Evolutionary conservation across 1,140 invertebrate genomes (phyloP).

Genomic region (Cephus cinctus): DNA sequence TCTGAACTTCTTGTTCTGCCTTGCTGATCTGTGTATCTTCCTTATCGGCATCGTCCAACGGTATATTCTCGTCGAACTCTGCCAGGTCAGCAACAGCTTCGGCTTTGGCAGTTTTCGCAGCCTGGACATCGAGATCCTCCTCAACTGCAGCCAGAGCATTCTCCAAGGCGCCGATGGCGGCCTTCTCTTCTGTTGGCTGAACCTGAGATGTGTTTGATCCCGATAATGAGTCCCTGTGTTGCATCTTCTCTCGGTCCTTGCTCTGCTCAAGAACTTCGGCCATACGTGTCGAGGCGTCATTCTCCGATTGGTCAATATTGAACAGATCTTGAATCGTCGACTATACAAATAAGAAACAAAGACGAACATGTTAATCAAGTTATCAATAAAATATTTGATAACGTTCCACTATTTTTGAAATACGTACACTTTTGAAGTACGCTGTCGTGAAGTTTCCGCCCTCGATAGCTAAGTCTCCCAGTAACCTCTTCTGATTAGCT

Average conservation of each 20-base stretch:
- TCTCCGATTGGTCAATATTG: constrained; percentile 68
- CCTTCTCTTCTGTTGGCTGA: constrained; percentile 57
- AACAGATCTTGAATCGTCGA: constrained; percentile 93
- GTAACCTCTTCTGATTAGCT: constrained; percentile 94
- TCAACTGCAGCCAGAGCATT: constrained; percentile 86
- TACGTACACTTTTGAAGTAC: constrained; percentile 88
- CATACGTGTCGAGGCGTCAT: constrained; percentile 64
- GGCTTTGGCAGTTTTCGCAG: constrained; percentile 84
- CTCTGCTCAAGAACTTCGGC: constrained; percentile 62
- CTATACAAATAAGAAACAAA: constrained; percentile 54
- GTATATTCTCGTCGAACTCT: constrained; percentile 96
- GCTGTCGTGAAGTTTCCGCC: constrained; percentile 98
- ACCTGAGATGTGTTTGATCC: constrained; percentile 20
- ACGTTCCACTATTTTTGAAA: constrained; percentile 12
- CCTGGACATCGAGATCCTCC: constrained; percentile 92
- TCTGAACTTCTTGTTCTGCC: constrained; percentile 80
- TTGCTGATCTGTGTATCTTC: constrained; percentile 69
- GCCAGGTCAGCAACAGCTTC: constrained; percentile 92
- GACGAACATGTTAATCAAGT: constrained; percentile 15
- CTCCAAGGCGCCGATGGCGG: constrained; percentile 71
- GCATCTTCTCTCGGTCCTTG: constrained; percentile 45
- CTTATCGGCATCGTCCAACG: constrained; percentile 73
- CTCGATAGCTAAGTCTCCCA: constrained; percentile 98
- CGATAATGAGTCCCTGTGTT: constrained; percentile 32
- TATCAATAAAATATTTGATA: constrained; percentile 8